Percentiles rank a stretch among this genome's conserved stretches.
Evolutionary conservation across 2,797 vertebrate species (phyloP).

Genomic region (Characodon lateralis): DNA sequence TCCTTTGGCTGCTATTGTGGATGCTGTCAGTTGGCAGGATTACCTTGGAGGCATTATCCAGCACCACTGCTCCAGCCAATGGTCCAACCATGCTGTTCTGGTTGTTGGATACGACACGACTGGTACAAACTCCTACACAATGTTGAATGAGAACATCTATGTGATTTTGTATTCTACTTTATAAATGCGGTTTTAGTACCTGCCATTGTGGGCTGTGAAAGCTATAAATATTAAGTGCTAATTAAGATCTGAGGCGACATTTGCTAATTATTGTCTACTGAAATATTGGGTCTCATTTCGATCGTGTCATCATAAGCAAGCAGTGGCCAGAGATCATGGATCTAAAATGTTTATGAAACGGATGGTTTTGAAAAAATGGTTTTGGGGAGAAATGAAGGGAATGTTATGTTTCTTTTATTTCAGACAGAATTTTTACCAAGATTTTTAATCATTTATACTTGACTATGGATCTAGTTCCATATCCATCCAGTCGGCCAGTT

Average conservation of each 20-base stretch:
- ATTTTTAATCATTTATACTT: background rate
- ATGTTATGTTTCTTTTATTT: background rate
- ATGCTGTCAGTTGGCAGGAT: slow-evolving; percentile 94
- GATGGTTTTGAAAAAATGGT: too few species aligned
- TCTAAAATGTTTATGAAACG: background rate
- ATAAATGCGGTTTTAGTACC: slow-evolving; percentile 9
- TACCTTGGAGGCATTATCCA: slow-evolving; percentile 94
- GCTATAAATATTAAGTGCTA: slow-evolving; percentile 4
- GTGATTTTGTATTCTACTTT: slow-evolving; percentile 1
- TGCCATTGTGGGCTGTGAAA: slow-evolving; percentile 8
- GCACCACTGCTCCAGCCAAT: slow-evolving; percentile 91
- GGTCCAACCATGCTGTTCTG: slow-evolving; percentile 90
- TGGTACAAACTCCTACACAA: slow-evolving; percentile 69
- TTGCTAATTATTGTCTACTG: too few species aligned
- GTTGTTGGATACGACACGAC: slow-evolving; percentile 89
- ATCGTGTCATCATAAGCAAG: too few species aligned
- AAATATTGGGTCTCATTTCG: too few species aligned
- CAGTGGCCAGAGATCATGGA: background rate
- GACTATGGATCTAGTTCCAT: background rate
- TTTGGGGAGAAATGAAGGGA: background rate
- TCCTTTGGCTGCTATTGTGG: slow-evolving; percentile 86
- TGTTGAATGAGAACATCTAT: background rate
- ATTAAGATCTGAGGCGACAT: too few species aligned
- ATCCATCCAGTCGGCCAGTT: background rate
- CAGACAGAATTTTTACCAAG: background rate